Conservation (phyloP, 2,113 vertebrate genomes). For the Ramphastos sulfuratus region DNA sequence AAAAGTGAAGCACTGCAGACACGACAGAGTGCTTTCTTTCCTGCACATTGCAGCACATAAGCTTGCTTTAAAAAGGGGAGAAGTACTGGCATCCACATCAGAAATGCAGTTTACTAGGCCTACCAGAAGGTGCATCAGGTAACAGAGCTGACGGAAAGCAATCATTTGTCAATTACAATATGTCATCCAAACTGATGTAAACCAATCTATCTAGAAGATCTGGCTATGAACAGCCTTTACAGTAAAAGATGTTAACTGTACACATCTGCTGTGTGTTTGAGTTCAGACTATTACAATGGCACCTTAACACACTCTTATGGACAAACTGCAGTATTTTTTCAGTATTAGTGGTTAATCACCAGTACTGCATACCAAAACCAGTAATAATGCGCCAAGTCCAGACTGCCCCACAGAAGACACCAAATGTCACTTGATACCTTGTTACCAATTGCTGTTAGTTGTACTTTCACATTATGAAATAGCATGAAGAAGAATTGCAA, state of each 20-base stretch:
- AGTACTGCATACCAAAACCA: not conserved
- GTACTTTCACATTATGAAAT: not conserved
- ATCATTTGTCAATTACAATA: not conserved
- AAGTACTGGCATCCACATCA: not conserved
- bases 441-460: not conserved
- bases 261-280: not conserved
- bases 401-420: not conserved
- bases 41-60: not conserved
- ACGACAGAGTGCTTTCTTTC: not conserved
- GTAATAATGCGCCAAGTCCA: not conserved
- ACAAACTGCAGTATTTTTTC: not conserved
- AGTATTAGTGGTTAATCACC: not conserved
- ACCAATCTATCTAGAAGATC: not conserved
- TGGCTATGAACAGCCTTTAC: not conserved
- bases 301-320: not conserved
- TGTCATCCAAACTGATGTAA: not conserved
- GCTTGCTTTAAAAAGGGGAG: not conserved
- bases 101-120: not conserved
- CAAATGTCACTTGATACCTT: not conserved
- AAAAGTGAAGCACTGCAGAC: not conserved
- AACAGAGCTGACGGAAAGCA: not conserved
- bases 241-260: not conserved
- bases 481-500: not conserved
- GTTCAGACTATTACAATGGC: not conserved
- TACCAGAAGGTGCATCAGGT: not conserved